A percentile compares a stretch with the other conserved stretches of the same genome.
Conservation (phyloP, 2,888 invertebrate genomes). For the Ctena decussata region DNA sequence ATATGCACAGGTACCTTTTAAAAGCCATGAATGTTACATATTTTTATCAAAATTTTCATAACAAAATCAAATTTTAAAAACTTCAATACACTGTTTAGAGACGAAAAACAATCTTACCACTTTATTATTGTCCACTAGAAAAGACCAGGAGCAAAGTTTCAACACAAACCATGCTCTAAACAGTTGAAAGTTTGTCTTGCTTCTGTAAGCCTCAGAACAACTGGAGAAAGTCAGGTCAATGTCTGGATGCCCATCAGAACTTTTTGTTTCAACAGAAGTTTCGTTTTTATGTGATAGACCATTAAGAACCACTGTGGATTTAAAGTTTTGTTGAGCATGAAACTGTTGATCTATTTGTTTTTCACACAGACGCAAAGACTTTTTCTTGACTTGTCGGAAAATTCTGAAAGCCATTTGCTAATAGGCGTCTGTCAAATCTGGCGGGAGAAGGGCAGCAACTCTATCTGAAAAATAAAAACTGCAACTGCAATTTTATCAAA, state of each 20-base stretch:
- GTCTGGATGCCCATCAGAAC: slow-evolving; percentile 69
- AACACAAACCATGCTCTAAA: slow-evolving; percentile 96
- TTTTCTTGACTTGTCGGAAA: background rate
- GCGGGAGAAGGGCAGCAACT: slow-evolving; percentile 35
- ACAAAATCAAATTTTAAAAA: too few species aligned
- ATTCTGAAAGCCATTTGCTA: slow-evolving; percentile 8
- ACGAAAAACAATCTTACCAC: slow-evolving; percentile 92
- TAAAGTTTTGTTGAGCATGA: background rate
- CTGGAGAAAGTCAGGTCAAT: slow-evolving; percentile 91
- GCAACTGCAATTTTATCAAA: background rate
- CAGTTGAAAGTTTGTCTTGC: slow-evolving; percentile 97
- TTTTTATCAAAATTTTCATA: too few species aligned
- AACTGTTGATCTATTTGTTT: background rate
- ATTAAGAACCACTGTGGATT: slow-evolving; percentile 32
- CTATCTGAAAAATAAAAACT: slow-evolving; percentile 11
- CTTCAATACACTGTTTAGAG: too few species aligned
- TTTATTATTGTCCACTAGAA: slow-evolving; percentile 96
- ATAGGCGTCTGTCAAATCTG: slow-evolving; percentile 11
- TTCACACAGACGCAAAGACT: background rate
- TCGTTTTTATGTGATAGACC: background rate
- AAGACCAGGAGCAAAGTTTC: slow-evolving; percentile 95
- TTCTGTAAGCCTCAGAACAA: slow-evolving; percentile 96
- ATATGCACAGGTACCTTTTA: too few species aligned
- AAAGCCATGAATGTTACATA: too few species aligned
- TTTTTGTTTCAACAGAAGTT: background rate